These are phyloP conservation scores for Chloebia gouldiae DNA, from an alignment of 2,113 vertebrate species.

Conservation along the genomic window DNA sequence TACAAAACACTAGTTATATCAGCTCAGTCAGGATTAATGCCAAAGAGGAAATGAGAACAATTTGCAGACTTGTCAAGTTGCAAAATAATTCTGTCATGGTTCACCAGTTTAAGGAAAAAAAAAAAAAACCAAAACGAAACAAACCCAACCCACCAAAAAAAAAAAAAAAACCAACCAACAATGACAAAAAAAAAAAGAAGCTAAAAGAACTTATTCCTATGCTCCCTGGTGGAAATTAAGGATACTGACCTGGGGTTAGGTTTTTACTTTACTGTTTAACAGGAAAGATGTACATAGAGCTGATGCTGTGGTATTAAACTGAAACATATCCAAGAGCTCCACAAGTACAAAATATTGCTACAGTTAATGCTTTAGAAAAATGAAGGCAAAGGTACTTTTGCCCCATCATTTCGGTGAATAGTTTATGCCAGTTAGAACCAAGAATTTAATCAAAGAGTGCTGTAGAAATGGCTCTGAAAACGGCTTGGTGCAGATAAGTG, in stretches of 20 bases:
- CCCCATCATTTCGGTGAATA: not conserved
- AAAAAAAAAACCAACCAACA: too few species aligned
- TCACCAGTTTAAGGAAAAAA: not conserved
- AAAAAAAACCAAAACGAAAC: not conserved
- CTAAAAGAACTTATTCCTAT: not conserved
- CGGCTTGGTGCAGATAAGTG: not conserved
- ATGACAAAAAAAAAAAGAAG: fast-evolving
- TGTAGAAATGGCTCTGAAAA: not conserved
- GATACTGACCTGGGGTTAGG: not conserved
- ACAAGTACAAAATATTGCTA: not conserved
- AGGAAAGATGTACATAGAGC: not conserved
- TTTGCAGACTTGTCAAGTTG: conserved; percentile 45
- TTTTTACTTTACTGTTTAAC: not conserved
- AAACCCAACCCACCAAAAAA: too few species aligned
- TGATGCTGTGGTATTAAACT: not conserved
- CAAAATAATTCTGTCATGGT: conserved; percentile 6
- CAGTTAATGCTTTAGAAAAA: not conserved
- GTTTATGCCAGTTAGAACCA: not conserved
- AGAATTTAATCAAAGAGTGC: not conserved
- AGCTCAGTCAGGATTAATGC: not conserved
- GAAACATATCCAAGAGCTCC: not conserved
- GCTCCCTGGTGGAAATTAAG: not conserved
- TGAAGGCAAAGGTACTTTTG: not conserved
- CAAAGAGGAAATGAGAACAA: conserved; percentile 35
- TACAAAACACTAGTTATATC: conserved; percentile 1